Evolutionary conservation across 2,797 vertebrate genomes (phyloP).

Genomic region (Coccyzus lansbergi): DNA sequence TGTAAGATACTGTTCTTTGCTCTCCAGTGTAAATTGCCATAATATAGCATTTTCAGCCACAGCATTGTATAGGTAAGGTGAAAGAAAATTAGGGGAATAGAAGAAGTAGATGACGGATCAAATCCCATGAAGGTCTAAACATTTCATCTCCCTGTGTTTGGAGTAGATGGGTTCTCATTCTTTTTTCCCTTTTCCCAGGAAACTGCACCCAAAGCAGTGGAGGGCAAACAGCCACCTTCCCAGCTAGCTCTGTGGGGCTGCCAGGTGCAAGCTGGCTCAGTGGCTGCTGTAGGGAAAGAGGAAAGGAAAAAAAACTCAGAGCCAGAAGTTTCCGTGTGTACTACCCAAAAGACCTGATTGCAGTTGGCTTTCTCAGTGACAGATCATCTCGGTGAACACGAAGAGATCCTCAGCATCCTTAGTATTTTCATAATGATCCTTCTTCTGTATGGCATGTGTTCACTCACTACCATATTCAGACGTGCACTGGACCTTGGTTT

Average conservation of each 20-base stretch:
- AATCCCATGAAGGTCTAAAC: background rate
- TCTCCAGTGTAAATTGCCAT: background rate
- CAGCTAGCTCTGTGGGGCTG: background rate
- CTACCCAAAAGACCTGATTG: rapidly evolving
- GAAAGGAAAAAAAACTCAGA: background rate
- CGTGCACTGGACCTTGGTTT: background rate
- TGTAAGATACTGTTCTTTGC: background rate
- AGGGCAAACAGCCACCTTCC: rapidly evolving
- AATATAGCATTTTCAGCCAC: background rate
- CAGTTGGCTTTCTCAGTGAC: background rate
- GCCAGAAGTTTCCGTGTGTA: background rate
- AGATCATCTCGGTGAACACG: background rate
- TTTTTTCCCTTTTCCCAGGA: background rate
- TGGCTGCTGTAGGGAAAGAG: background rate
- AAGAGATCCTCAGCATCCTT: background rate
- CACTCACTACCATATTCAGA: rapidly evolving
- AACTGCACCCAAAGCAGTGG: background rate
- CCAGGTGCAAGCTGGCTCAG: background rate
- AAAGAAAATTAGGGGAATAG: background rate
- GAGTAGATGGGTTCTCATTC: rapidly evolving
- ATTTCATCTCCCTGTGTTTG: background rate
- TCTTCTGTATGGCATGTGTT: background rate
- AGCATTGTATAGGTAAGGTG: background rate
- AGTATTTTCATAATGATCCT: background rate
- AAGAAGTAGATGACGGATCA: background rate